These are phyloP conservation scores for Festucalex cinctus DNA, from an alignment of 2,113 vertebrate genomes.

Conservation along the genomic window DNA sequence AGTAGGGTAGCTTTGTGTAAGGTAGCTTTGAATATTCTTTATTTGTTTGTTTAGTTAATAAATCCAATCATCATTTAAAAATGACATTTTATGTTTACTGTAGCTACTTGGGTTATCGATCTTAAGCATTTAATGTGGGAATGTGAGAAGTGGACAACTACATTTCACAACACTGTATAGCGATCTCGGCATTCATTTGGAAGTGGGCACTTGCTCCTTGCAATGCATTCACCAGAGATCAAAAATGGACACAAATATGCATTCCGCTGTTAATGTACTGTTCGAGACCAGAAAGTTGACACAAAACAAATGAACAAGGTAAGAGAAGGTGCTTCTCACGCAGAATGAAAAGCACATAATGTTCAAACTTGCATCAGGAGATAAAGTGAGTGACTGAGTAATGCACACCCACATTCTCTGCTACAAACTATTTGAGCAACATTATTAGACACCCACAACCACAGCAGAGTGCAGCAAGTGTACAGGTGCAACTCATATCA, in stretches of 20 bases:
- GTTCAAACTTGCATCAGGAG: slow-evolving; percentile 24
- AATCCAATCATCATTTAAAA: no score
- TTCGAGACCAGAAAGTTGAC: not conserved
- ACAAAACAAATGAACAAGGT: not conserved
- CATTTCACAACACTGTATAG: no score
- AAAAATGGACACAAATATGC: not conserved
- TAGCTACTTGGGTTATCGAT: no score
- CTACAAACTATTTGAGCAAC: slow-evolving; percentile 20
- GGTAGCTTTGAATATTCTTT: no score
- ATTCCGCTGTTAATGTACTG: not conserved
- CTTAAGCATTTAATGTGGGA: no score
- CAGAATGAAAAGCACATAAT: slow-evolving; percentile 12
- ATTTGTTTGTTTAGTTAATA: no score
- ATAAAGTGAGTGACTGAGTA: slow-evolving; percentile 25
- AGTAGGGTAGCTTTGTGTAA: no score
- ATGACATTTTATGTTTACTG: no score
- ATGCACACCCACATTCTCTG: slow-evolving; percentile 50
- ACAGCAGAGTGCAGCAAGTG: slow-evolving; percentile 19
- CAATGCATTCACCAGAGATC: not conserved
- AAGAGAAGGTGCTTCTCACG: not conserved
- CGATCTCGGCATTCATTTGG: no score
- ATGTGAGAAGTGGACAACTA: not conserved
- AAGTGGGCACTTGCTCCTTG: no score
- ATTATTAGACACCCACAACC: slow-evolving; percentile 33
- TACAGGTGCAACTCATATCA: not conserved